phyloP scores from a whole-genome alignment of 92 coral and sea anemone genomes.

The Siderastrea siderea region DNA sequence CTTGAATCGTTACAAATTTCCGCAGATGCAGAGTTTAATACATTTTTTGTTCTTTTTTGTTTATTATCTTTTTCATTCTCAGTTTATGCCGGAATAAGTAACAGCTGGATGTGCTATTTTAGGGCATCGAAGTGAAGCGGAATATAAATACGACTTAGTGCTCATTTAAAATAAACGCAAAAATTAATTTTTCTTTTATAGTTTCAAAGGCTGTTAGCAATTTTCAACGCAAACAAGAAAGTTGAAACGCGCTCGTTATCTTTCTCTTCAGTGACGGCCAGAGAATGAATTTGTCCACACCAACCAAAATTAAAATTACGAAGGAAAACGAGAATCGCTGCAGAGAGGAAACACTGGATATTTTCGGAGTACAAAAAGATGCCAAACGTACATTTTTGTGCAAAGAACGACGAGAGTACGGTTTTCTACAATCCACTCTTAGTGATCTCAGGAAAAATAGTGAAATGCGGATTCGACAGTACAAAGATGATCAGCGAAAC shows the following conservation, averaged over 20 bases:
- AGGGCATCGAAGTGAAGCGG: not conserved
- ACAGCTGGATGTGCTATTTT: slow-evolving; percentile 14
- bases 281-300: slow-evolving; percentile 24
- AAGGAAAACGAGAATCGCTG: slow-evolving; percentile 27
- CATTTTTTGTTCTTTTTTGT: not conserved
- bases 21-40: not conserved
- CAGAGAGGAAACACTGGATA: slow-evolving; percentile 30
- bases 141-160: no score
- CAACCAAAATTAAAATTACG: slow-evolving; percentile 1
- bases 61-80: not conserved
- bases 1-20: not conserved
- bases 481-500: slow-evolving; percentile 19
- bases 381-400: slow-evolving; percentile 38
- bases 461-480: slow-evolving; percentile 10
- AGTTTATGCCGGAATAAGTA: not conserved
- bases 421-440: slow-evolving; percentile 18
- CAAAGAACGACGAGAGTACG: slow-evolving; percentile 37
- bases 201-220: no score
- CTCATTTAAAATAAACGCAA: no score
- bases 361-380: slow-evolving; percentile 36
- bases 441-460: slow-evolving; percentile 9
- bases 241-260: not conserved
- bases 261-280: not conserved
- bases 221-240: not conserved
- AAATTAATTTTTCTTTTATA: no score